Conservation (phyloP, 1,140 invertebrate species). For the Triops cancriformis region DNA sequence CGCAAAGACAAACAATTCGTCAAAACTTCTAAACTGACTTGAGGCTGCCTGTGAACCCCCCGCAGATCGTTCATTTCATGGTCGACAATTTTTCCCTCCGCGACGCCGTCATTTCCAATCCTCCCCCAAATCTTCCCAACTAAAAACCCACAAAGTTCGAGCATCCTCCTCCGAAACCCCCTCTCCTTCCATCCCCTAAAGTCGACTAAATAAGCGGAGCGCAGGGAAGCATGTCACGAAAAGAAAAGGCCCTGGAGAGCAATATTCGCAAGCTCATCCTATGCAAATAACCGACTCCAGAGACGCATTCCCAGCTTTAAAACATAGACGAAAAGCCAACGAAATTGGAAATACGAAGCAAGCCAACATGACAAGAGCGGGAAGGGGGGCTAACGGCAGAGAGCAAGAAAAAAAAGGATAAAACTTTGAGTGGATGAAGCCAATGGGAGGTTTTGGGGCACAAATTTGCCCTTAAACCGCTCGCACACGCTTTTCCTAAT, state of each 20-base stretch:
- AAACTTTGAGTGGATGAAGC: too few relatives aligned
- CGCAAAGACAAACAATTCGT: background rate
- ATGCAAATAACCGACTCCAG: constrained; percentile 1
- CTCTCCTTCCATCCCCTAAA: background rate
- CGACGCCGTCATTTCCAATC: too few relatives aligned
- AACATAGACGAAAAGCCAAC: constrained; percentile 1
- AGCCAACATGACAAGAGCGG: too few relatives aligned
- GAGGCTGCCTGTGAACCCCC: background rate
- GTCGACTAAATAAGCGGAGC: background rate
- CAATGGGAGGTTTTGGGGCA: too few relatives aligned
- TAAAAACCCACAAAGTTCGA: too few relatives aligned
- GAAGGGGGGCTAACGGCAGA: too few relatives aligned
- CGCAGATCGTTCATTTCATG: background rate
- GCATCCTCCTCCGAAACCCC: background rate
- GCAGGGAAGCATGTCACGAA: background rate
- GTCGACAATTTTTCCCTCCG: background rate
- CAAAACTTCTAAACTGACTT: background rate
- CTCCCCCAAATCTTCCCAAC: too few relatives aligned
- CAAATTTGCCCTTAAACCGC: too few relatives aligned
- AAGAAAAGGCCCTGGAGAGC: background rate
- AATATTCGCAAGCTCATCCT: constrained; percentile 13
- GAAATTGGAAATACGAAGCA: background rate
- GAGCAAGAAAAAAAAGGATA: too few relatives aligned
- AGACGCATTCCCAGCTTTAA: background rate
- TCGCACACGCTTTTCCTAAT: too few relatives aligned